A percentile compares a stretch with the other conserved stretches of the same genome.
These are phyloP conservation scores for Isichthys henryi DNA, from an alignment of 2,113 vertebrate genomes.

Conservation along the genomic window DNA sequence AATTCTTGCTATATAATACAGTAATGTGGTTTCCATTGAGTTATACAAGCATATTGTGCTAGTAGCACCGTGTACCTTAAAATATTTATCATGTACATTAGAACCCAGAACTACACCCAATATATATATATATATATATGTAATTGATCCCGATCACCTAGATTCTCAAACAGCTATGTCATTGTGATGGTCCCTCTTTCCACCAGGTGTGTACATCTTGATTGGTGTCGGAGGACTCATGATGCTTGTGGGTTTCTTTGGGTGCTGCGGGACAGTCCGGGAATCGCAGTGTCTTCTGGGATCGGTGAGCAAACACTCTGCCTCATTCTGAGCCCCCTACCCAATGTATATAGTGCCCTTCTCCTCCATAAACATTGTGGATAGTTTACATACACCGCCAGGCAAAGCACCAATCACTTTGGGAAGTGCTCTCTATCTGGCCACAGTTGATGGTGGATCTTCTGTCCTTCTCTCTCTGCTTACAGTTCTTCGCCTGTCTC, in stretches of 20 bases:
- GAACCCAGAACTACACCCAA: not conserved
- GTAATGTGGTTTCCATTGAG: not conserved
- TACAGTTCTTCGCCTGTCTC: slow-evolving; percentile 89
- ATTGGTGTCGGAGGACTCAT: slow-evolving; percentile 83
- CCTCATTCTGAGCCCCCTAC: not conserved
- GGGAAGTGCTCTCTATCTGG: not conserved
- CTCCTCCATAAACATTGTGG: not conserved
- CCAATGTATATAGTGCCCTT: not conserved
- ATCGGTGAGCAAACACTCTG: slow-evolving; percentile 67
- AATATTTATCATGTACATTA: not conserved
- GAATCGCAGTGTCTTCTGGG: slow-evolving; percentile 92
- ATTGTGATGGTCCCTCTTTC: not conserved
- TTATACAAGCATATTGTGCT: not conserved
- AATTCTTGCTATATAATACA: not conserved
- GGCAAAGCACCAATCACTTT: not conserved
- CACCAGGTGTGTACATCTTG: slow-evolving; percentile 80
- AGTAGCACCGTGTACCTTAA: not conserved
- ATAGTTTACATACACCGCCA: not conserved
- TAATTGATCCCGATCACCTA: not conserved
- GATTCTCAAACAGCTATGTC: not conserved
- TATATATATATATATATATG: not conserved
- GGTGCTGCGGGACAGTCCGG: slow-evolving; percentile 85
- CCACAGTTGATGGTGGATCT: not conserved
- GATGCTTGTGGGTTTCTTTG: slow-evolving; percentile 88
- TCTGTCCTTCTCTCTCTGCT: slow-evolving; percentile 33